Evolutionary conservation across 2,113 vertebrate genomes (phyloP).

Genomic region (Poeciliopsis prolifica): DNA sequence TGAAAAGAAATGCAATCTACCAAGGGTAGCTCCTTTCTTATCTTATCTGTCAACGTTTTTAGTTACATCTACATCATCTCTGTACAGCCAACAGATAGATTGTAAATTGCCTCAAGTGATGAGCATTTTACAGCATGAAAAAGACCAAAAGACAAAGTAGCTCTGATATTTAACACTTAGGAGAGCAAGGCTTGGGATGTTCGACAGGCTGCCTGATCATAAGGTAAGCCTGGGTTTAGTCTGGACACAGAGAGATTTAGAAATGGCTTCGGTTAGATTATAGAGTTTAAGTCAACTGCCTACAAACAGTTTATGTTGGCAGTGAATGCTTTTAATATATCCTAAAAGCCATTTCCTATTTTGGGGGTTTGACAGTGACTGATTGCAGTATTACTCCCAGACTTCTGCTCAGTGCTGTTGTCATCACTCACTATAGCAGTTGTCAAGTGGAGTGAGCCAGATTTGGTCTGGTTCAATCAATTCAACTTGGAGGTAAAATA

Average conservation of each 20-base stretch:
- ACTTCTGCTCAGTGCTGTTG: constrained; percentile 35
- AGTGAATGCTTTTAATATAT: constrained; percentile 69
- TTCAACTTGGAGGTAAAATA: constrained; percentile 31
- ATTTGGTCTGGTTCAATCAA: constrained; percentile 22
- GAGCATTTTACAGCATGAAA: constrained; percentile 40
- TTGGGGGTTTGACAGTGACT: constrained; percentile 61
- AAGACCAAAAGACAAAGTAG: constrained; percentile 47
- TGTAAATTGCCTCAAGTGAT: constrained; percentile 52
- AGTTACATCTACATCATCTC: neutral
- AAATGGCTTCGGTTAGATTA: constrained; percentile 65
- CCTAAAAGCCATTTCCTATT: constrained; percentile 61
- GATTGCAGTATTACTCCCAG: constrained; percentile 65
- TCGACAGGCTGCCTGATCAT: constrained; percentile 45
- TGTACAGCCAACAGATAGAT: neutral
- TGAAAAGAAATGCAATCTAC: neutral
- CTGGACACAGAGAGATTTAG: constrained; percentile 44
- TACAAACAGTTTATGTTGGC: constrained; percentile 71
- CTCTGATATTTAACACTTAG: constrained; percentile 44
- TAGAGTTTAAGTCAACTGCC: constrained; percentile 77
- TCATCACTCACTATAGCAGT: constrained; percentile 65
- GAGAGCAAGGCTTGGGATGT: constrained; percentile 60
- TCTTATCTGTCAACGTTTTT: neutral
- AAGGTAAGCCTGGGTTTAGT: constrained; percentile 69
- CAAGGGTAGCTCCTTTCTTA: constrained; percentile 9
- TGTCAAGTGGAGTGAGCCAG: constrained; percentile 64